Evolutionary conservation across 2,797 vertebrate species (phyloP), one percentile per base, ranked within the genome.

Genomic region (Onychomys torridus): DNA sequence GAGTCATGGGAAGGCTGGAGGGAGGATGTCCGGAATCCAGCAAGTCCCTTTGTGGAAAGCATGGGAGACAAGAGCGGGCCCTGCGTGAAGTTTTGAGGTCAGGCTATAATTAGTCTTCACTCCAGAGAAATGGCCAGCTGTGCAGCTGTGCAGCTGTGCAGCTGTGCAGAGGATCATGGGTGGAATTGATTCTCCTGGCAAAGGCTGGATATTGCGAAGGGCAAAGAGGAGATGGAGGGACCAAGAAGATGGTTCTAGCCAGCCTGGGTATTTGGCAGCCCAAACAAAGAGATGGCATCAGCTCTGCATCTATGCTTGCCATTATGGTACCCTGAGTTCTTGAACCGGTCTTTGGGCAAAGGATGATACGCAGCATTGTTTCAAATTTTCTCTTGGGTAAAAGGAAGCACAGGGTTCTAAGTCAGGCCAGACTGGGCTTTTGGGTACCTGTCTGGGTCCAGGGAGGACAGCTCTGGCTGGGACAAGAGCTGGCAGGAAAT

Each of bases 281-380:
- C 29, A 91, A 93, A 93, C 76, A 77, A 86, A 92, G 87, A 88
- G 87, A 93, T 43, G 7, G 11, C 46, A 77, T 89, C 43, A 23
- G 61, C 93, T 92, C 86, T 75, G n/a, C 69, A 79, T 75, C 27
- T 10, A 37, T 85, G 71, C 57, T 88, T 61, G 85, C 29, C 37
- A 77, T 63, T 61, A 78, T 10, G 49, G 49, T 83, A 82, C 84
- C 32, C 37, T 69, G 84, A 90, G 90, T 95, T 94, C 90, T 96
- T 97, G 94, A 93, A 92, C 84, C 11, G 4, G 43, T 52, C 87
- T 94, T 82, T 73, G 61, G 59, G n/a, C 57, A 83, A 94, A 87
- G 79, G 78, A 87, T 81, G 75, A 67, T 90, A 89, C 91, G 76
- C 32, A 71, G 23, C 27, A n/a, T 78, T 87, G 77, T 90, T 75